These are phyloP conservation scores for Sorex fumeus DNA, from an alignment of 2,113 vertebrate genomes.

Conservation along the genomic window DNA sequence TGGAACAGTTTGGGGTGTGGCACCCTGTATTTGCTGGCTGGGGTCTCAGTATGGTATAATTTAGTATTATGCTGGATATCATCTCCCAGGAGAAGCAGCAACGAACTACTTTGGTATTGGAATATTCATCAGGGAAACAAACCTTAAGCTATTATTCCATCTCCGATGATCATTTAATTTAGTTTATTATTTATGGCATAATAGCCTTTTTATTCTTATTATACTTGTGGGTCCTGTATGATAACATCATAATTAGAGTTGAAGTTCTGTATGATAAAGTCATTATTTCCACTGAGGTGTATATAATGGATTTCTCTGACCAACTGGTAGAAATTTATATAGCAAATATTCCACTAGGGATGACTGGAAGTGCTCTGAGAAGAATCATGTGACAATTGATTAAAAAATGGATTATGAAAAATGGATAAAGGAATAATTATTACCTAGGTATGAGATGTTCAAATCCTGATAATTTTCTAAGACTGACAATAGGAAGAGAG, in stretches of 20 bases:
- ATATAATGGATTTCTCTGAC: neutral
- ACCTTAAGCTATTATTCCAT: neutral
- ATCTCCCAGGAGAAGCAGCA: neutral
- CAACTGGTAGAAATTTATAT: slow-evolving; percentile 13
- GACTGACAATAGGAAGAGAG: slow-evolving; percentile 14
- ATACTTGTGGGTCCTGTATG: neutral
- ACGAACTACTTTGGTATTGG: neutral
- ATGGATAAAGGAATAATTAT: neutral
- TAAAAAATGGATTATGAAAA: neutral
- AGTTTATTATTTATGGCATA: neutral
- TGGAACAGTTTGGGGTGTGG: neutral
- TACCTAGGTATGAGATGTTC: neutral
- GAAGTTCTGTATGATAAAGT: neutral
- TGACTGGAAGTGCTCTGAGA: neutral
- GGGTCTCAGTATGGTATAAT: neutral
- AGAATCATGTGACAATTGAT: neutral
- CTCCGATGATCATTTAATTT: neutral
- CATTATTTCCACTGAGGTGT: neutral
- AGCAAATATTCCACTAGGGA: neutral
- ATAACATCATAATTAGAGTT: neutral
- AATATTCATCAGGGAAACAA: neutral
- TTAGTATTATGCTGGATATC: neutral
- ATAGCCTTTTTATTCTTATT: neutral
- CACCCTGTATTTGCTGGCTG: neutral
- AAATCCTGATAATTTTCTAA: neutral